phyloP scores from a whole-genome alignment of 2,797 vertebrate genomes.

The Scyliorhinus canicula region DNA sequence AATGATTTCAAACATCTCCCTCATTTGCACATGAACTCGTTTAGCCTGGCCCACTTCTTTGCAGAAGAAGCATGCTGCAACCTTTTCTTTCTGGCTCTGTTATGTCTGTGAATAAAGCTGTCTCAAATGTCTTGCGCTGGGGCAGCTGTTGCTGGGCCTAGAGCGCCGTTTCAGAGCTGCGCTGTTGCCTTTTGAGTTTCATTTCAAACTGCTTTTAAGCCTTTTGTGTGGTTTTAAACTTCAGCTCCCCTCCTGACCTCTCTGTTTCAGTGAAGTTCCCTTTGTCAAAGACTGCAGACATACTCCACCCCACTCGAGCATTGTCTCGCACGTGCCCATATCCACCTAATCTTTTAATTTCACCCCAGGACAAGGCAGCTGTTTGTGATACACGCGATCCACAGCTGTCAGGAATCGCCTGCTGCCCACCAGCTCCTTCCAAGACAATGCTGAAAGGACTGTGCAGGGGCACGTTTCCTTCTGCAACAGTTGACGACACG shows the following conservation, averaged over 20 bases:
- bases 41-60: conserved; percentile 1
- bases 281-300: conserved; percentile 64
- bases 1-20: conserved; percentile 32
- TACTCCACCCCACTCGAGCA: conserved; percentile 66
- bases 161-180: conserved; percentile 52
- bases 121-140: conserved; percentile 80
- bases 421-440: conserved; percentile 51
- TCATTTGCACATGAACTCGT: conserved; percentile 27
- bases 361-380: conserved; percentile 79
- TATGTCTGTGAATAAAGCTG: conserved; percentile 78
- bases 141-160: conserved; percentile 78
- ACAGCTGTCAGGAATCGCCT: conserved; percentile 78
- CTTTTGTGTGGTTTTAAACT: conserved; percentile 44
- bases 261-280: conserved; percentile 51
- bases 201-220: conserved; percentile 47
- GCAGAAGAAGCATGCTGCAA: conserved; percentile 31
- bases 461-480: conserved; percentile 54
- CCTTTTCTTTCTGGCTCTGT: conserved; percentile 65
- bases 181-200: conserved; percentile 50
- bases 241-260: conserved; percentile 47
- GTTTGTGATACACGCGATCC: conserved; percentile 73
- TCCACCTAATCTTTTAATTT: conserved; percentile 75
- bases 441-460: conserved; percentile 60
- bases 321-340: conserved; percentile 72
- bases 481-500: conserved; percentile 89